Percentiles rank a stretch among this genome's conserved stretches.
These are phyloP conservation scores for Drosophila fulvimacula DNA, from an alignment of 2,888 invertebrate species.

Conservation along the genomic window DNA sequence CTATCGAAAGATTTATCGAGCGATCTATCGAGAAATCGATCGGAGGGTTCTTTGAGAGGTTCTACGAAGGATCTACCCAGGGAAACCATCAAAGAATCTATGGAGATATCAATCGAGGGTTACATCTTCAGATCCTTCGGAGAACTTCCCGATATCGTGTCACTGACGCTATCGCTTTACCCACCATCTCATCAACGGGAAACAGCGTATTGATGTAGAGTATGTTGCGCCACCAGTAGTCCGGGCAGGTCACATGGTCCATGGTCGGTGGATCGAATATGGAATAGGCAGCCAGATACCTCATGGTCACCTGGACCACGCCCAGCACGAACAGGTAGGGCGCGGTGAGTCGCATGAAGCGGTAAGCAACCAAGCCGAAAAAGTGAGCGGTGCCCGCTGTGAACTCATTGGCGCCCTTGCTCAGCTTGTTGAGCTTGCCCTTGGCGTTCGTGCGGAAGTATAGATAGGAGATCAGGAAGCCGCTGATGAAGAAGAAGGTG, in stretches of 20 bases:
- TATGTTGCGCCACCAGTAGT: slow-evolving; percentile 95
- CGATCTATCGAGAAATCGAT: background rate
- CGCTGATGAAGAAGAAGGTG: slow-evolving; percentile 93
- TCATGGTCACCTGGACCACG: slow-evolving; percentile 93
- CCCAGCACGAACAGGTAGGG: slow-evolving; percentile 94
- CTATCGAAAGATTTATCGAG: background rate
- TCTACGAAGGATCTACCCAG: background rate
- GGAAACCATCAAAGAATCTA: too few relatives aligned
- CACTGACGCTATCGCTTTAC: slow-evolving; percentile 30
- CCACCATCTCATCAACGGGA: slow-evolving; percentile 93
- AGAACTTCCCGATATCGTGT: background rate
- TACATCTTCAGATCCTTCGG: background rate
- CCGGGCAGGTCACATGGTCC: slow-evolving; percentile 92
- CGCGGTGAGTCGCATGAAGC: slow-evolving; percentile 91
- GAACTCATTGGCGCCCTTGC: slow-evolving; percentile 88
- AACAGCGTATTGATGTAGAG: slow-evolving; percentile 94
- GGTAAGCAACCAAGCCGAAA: slow-evolving; percentile 90
- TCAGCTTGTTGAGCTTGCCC: slow-evolving; percentile 89
- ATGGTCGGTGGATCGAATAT: slow-evolving; percentile 93
- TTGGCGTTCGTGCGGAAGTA: slow-evolving; percentile 92
- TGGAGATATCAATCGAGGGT: background rate
- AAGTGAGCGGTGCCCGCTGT: slow-evolving; percentile 89
- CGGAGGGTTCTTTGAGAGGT: background rate
- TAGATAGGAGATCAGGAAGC: slow-evolving; percentile 92
- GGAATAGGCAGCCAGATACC: slow-evolving; percentile 92